phyloP scores from a whole-genome alignment of 2,888 invertebrate genomes.

The Eueremaeus valkanovi region DNA sequence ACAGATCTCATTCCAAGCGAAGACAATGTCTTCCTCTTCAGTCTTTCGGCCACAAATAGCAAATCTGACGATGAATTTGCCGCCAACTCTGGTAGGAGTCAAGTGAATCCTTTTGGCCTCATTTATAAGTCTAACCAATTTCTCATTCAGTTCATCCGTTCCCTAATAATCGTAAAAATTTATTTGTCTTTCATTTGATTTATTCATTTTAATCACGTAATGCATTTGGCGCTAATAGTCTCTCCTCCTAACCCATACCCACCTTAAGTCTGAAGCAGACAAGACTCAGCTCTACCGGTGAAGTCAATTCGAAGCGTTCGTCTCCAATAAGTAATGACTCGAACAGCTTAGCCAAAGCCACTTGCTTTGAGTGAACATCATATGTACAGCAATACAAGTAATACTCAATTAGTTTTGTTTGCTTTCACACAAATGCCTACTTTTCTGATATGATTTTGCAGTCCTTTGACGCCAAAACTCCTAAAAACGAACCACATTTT shows the following conservation, averaged over 20 bases:
- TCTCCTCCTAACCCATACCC: constrained; percentile 30
- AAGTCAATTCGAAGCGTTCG: constrained; percentile 71
- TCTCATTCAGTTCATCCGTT: constrained; percentile 74
- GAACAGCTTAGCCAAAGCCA: constrained; percentile 69
- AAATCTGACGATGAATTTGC: constrained; percentile 69
- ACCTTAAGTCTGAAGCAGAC: constrained; percentile 83
- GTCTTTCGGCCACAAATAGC: constrained; percentile 83
- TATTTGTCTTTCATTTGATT: not conserved
- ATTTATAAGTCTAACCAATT: constrained; percentile 75
- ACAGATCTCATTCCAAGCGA: constrained; percentile 79
- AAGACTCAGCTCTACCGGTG: constrained; percentile 82
- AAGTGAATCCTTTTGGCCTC: constrained; percentile 72
- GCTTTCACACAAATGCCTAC: constrained; percentile 53
- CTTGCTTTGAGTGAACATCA: no score
- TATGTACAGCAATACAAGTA: no score
- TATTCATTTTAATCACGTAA: no score
- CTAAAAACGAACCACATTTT: constrained; percentile 92
- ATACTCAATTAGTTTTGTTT: constrained; percentile 5
- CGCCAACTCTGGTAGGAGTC: constrained; percentile 82
- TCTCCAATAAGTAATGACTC: constrained; percentile 67
- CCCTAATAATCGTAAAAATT: constrained; percentile 55
- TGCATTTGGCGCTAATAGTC: no score
- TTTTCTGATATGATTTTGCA: constrained; percentile 70
- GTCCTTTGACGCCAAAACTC: constrained; percentile 70
- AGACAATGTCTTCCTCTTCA: constrained; percentile 72